Evolutionary conservation across 2,888 invertebrate species (phyloP).

Genomic region (Lacanobia wlatinum): DNA sequence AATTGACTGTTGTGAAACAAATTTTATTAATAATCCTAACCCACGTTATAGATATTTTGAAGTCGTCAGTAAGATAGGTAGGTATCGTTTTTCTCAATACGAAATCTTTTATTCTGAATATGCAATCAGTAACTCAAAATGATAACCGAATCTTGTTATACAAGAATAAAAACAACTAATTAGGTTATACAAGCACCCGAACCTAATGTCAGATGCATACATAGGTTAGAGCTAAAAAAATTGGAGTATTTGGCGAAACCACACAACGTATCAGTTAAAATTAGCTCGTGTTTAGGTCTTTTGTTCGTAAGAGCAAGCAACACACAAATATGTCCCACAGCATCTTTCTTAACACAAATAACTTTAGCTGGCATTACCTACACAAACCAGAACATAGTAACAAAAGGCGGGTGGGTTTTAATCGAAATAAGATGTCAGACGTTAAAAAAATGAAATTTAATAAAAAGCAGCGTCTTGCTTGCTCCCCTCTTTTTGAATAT

Average conservation of each 20-base stretch:
- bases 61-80: slow-evolving; percentile 28
- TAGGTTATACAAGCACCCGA: not conserved
- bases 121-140: not conserved
- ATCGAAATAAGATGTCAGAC: slow-evolving; percentile 4
- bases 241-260: not conserved
- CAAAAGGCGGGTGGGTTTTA: not conserved
- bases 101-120: not conserved
- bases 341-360: not conserved
- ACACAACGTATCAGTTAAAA: not conserved
- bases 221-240: not conserved
- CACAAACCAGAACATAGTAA: not conserved
- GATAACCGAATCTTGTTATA: not conserved
- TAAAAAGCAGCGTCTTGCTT: slow-evolving; percentile 66
- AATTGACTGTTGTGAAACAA: slow-evolving; percentile 60
- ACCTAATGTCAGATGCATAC: not conserved
- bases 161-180: not conserved
- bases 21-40: slow-evolving; percentile 65
- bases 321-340: not conserved
- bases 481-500: slow-evolving; percentile 65
- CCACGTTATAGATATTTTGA: slow-evolving; percentile 49
- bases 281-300: not conserved
- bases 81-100: slow-evolving; percentile 33
- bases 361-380: not conserved
- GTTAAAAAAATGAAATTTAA: slow-evolving; percentile 67
- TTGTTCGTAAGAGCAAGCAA: not conserved